Evolutionary conservation across 2,888 invertebrate genomes (phyloP), one percentile per base, ranked within the genome.

Genomic region (Ptilodon capucinus): DNA sequence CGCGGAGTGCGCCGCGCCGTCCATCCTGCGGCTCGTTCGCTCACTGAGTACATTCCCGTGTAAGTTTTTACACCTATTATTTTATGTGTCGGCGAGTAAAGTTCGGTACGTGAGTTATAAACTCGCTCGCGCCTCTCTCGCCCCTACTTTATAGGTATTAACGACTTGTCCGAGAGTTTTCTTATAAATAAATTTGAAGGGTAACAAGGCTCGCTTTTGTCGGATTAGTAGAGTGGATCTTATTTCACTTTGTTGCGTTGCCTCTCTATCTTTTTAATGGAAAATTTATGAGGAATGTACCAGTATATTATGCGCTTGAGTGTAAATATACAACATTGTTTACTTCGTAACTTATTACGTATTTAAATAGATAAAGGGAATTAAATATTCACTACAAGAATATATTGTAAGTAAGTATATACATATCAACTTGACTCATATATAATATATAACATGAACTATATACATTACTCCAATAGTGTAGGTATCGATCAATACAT

Each of bases 171-270:
- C 90, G 86, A 91, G 91, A 90, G 90, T 91, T 91, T 91, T 91
- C 91, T 91, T 91, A 91, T 91, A 91, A 91, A 91, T 91, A 91
- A 91, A 91, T 91, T 91, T 91, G 91, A 91, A 91, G 89, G 91
- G 91, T 87, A 88, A 91, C 91, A 91, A 89, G 90, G 87, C 88
- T 90, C 88, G 90, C 90, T 89, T 91, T 91, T 91, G 91, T 91
- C 84, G 91, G 90, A 91, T 91, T 91, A 91, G 90, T 87, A 78
- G 85, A 90, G 88, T 87, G 90, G 90, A 91, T 91, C 90, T 88
- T 90, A 91, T 91, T 91, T 88, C 91, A 90, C 86, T 89, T 89
- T 88, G 89, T 89, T 87, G 86, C 81, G 80, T 77, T 80, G 85
- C 79, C 82, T 86, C 80, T 81, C 81, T 86, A 81, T 80, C 76